Base-by-base conservation (phyloP, 2,797 vertebrate genomes). In the Mus caroli region DNA sequence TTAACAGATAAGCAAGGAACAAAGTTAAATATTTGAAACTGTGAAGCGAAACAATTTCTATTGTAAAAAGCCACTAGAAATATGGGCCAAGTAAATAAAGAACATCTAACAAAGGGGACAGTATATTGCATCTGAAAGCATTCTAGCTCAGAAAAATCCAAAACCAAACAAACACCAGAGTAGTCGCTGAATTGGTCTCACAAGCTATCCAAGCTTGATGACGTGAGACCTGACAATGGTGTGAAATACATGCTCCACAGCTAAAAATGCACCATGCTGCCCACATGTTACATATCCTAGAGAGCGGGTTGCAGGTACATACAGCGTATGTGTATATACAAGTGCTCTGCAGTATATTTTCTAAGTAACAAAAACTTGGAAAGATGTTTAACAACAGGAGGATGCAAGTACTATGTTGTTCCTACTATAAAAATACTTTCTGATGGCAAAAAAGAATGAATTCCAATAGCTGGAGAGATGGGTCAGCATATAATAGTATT, bases 11-110 rank as follows among this genome's bases (percentile, higher is more conserved):
- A 78, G 52, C 17, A 76, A 60, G 0, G 31, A n/a, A 46, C 71
- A 34, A 28, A 87, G 71, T 54, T 26, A 83, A 73, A 79, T 75
- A 79, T 56, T 91, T 90, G 31, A 62, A 86, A 92, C 34, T 84
- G 12, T 56, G 24, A 50, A 84, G 67, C 15, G 86, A 92, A 84
- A 60, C 43, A 90, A 60, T 22, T 88, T 62, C 26, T 71, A 26
- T 17, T 43, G 88, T 88, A 84, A 84, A 88, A 79, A 67, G 22
- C 31, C 20, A 60, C 37, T 62, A 56, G 60, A 60, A 78, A 80
- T 76, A 60, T 34, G 26, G 17, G 26, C 4, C 54, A 90, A 89
- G 28, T 93, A 64, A 71, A 62, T 86, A 76, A 86, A 91, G 78
- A 46, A 3, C 17, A 91, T 52, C 85, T 80, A 69, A 37, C 43